Conservation (phyloP, 2,888 invertebrate species). For the Trypoxylon attenuatum region DNA sequence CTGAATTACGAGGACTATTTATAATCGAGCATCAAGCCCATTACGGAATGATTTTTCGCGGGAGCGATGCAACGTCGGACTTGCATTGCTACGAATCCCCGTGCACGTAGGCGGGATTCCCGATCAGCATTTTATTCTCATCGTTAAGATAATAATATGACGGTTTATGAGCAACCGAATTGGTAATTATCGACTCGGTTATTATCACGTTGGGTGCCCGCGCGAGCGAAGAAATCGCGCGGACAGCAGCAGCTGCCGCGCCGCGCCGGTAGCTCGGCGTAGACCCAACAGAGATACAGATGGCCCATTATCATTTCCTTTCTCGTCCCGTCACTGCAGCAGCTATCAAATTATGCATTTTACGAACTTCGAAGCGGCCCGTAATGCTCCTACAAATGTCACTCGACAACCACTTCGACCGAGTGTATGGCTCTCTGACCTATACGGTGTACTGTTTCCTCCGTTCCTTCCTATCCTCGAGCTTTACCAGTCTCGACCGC, state of each 20-base stretch:
- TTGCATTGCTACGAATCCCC: too few species aligned
- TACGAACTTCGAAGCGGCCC: conserved; percentile 50
- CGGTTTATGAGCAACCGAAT: conserved; percentile 21
- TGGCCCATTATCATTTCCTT: conserved; percentile 59
- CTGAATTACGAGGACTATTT: conserved; percentile 6
- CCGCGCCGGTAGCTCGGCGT: conserved; percentile 25
- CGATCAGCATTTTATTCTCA: conserved; percentile 11
- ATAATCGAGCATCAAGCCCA: too few species aligned
- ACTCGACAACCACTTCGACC: conserved; percentile 46
- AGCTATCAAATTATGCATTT: conserved; percentile 55
- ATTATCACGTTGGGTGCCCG: conserved; percentile 33
- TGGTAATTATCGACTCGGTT: conserved; percentile 40
- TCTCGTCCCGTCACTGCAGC: conserved; percentile 33
- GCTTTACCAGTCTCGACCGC: not conserved
- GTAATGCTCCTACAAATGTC: conserved; percentile 53
- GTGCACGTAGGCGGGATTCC: conserved; percentile 8
- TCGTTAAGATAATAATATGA: conserved; percentile 27
- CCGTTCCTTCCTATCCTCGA: not conserved
- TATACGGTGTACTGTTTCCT: conserved; percentile 7
- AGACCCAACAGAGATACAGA: conserved; percentile 31
- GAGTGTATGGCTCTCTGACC: conserved; percentile 33
- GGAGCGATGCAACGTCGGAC: not conserved
- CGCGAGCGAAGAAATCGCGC: conserved; percentile 9
- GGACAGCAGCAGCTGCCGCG: not conserved
- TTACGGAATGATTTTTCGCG: too few species aligned